Evolutionary conservation across 2,797 vertebrate genomes (phyloP).

Genomic region (Leptoclinus maculatus): DNA sequence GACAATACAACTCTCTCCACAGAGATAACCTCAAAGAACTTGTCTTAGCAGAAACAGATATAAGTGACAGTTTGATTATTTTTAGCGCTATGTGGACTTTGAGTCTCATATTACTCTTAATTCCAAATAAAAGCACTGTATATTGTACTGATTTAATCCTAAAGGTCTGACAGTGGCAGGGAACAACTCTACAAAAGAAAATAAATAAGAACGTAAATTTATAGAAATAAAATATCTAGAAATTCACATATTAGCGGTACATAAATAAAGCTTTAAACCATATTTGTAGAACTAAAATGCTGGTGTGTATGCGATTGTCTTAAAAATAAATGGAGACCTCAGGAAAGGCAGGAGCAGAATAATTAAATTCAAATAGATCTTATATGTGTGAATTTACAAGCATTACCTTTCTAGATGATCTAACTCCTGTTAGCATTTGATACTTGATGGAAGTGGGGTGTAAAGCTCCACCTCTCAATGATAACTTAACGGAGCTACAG

Average conservation of each 20-base stretch:
- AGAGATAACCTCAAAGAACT: constrained; percentile 17
- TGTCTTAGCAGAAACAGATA: constrained; percentile 12
- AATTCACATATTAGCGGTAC: not conserved
- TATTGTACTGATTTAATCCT: not conserved
- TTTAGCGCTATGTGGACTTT: constrained; percentile 7
- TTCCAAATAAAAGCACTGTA: not conserved
- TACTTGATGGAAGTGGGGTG: constrained; percentile 10
- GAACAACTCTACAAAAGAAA: not conserved
- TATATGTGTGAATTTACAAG: not conserved
- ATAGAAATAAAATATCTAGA: not conserved
- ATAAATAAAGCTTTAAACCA: not conserved
- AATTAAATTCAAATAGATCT: no score
- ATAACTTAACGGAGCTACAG: constrained; percentile 26
- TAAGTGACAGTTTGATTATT: constrained; percentile 20
- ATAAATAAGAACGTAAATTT: not conserved
- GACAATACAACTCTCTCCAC: not conserved
- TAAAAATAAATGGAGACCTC: not conserved
- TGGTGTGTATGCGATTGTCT: not conserved
- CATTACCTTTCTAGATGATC: not conserved
- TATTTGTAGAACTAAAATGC: not conserved
- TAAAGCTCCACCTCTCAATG: constrained; percentile 15
- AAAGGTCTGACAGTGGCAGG: not conserved
- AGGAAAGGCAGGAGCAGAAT: not conserved
- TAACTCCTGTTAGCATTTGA: not conserved
- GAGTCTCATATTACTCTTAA: not conserved